These are phyloP conservation scores for Rallus crepitans DNA, from an alignment of 2,797 vertebrate genomes.

Conservation along the genomic window DNA sequence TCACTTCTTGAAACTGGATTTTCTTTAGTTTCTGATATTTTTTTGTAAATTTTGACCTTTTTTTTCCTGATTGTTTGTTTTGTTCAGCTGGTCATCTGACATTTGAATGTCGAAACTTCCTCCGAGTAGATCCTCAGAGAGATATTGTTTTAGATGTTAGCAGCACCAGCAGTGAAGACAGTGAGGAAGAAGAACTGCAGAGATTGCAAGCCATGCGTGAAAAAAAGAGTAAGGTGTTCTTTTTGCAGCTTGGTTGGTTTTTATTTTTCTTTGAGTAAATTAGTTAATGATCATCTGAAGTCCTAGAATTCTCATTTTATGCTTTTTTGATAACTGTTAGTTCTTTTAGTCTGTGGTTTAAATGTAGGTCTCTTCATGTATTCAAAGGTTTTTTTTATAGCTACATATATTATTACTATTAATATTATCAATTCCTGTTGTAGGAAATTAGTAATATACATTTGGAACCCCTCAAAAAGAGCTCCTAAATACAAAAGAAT, in stretches of 20 bases:
- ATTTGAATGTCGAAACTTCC: slow-evolving; percentile 97
- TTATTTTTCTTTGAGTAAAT: background rate
- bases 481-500: background rate
- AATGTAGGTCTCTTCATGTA: background rate
- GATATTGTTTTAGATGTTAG: slow-evolving; percentile 98
- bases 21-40: background rate
- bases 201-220: slow-evolving; percentile 78
- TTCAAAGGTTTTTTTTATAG: background rate
- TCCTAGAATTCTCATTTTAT: background rate
- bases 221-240: slow-evolving; percentile 76
- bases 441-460: background rate
- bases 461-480: background rate
- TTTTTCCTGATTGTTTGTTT: background rate
- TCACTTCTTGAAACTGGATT: background rate
- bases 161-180: slow-evolving; percentile 97
- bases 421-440: background rate
- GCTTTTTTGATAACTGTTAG: background rate
- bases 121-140: slow-evolving; percentile 94
- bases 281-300: background rate
- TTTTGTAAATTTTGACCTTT: background rate
- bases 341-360: background rate
- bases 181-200: slow-evolving; percentile 86
- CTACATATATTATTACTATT: background rate
- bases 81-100: slow-evolving; percentile 94
- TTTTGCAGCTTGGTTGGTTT: too few species aligned